Evolutionary conservation across 1,140 invertebrate genomes (phyloP).

Genomic region (Nasonia vitripennis): DNA sequence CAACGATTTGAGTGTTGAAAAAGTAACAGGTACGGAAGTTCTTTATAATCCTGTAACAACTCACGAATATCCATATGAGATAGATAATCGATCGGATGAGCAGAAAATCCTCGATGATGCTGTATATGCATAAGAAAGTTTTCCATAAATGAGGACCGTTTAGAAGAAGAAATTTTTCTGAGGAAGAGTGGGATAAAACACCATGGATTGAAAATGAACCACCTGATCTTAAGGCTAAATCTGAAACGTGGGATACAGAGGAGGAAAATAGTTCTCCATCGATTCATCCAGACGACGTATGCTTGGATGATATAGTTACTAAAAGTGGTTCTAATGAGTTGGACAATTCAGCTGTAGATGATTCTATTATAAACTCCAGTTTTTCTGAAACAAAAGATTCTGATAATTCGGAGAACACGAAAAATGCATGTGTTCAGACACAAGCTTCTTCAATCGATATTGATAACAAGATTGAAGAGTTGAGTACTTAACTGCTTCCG

Average conservation of each 20-base stretch:
- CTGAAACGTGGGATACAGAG: constrained; percentile 8
- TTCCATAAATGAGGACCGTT: constrained; percentile 55
- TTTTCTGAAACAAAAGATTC: constrained; percentile 35
- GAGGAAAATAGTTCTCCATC: constrained; percentile 24
- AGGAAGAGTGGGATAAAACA: constrained; percentile 60
- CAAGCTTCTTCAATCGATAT: neutral
- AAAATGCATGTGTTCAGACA: neutral
- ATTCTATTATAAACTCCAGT: constrained; percentile 28
- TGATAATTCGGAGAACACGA: constrained; percentile 26
- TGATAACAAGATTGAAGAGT: constrained; percentile 32
- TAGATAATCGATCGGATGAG: constrained; percentile 69
- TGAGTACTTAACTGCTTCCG: neutral
- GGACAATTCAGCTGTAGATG: constrained; percentile 18
- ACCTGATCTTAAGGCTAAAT: constrained; percentile 1
- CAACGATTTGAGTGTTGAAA: constrained; percentile 50
- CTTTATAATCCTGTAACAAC: constrained; percentile 63
- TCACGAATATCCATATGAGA: constrained; percentile 66
- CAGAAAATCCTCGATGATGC: constrained; percentile 72
- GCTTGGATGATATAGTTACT: constrained; percentile 28
- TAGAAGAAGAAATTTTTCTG: constrained; percentile 73
- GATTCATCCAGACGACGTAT: constrained; percentile 29
- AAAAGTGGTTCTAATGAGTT: constrained; percentile 22
- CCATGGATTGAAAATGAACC: constrained; percentile 30
- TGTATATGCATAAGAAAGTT: constrained; percentile 71
- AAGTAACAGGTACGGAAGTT: constrained; percentile 61